Percentiles rank a stretch among this genome's conserved stretches.
These are phyloP conservation scores for Tenrec ecaudatus DNA, from an alignment of 2,113 vertebrate species.

Conservation along the genomic window DNA sequence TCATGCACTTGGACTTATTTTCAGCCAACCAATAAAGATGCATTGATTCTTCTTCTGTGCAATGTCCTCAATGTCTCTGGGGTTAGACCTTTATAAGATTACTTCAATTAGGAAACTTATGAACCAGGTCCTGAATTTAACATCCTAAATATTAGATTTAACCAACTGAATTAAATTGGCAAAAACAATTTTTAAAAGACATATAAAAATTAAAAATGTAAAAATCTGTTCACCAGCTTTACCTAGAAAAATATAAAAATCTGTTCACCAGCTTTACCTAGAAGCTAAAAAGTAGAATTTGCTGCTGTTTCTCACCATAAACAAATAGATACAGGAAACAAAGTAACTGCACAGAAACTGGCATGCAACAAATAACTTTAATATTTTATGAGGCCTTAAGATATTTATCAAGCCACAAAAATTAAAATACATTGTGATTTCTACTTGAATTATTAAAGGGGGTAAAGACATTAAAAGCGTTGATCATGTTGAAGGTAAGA, in stretches of 20 bases:
- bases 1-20: neutral
- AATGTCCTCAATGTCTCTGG: neutral
- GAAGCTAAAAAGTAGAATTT: slow-evolving; percentile 17
- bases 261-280: neutral
- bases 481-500: neutral
- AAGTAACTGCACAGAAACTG: neutral
- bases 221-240: neutral
- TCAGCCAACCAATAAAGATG: slow-evolving; percentile 6
- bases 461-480: neutral
- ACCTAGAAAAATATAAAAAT: slow-evolving; percentile 19
- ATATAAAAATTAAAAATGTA: neutral
- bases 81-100: neutral
- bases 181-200: neutral
- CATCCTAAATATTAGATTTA: slow-evolving; percentile 20
- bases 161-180: neutral
- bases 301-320: neutral
- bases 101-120: neutral
- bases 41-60: neutral
- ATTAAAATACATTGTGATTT: slow-evolving; percentile 47
- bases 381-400: slow-evolving; percentile 38
- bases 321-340: neutral
- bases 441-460: slow-evolving; percentile 49
- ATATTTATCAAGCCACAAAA: slow-evolving; percentile 34
- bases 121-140: neutral
- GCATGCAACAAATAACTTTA: neutral